A percentile compares a stretch with the other conserved stretches of the same genome.
Evolutionary conservation across 2,888 invertebrate species (phyloP).

Genomic region (Phrixothrix hirtus): DNA sequence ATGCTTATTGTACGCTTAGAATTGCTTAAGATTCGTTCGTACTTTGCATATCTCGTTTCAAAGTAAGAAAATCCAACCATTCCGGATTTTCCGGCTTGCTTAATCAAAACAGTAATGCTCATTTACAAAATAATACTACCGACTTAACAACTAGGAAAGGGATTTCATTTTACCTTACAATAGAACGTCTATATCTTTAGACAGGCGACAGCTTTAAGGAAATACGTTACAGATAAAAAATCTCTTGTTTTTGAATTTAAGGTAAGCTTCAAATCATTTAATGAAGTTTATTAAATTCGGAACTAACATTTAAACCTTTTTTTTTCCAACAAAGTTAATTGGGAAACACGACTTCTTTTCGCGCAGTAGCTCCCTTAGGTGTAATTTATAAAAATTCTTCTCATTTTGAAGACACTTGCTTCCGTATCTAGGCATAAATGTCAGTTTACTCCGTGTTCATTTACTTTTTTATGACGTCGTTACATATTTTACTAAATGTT

Average conservation of each 20-base stretch:
- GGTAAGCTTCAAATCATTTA: no score
- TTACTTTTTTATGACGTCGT: not conserved
- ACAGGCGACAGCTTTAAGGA: not conserved
- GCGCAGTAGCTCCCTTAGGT: not conserved
- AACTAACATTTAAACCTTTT: not conserved
- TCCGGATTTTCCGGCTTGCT: not conserved
- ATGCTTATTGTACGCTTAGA: not conserved
- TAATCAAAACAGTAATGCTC: not conserved
- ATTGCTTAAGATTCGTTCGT: not conserved
- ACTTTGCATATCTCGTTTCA: not conserved
- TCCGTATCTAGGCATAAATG: no score
- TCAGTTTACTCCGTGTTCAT: no score
- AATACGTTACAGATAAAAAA: no score
- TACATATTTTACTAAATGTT: not conserved
- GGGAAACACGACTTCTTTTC: not conserved
- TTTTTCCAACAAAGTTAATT: not conserved
- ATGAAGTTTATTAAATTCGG: not conserved
- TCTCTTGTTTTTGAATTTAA: no score
- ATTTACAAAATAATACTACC: not conserved
- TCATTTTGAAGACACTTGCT: not conserved
- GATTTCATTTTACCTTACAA: not conserved
- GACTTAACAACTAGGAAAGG: not conserved
- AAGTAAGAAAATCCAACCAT: not conserved
- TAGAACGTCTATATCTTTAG: no score
- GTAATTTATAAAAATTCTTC: not conserved